Evolutionary conservation across 2,888 invertebrate genomes (phyloP).

Genomic region (Drosophila lutescens): DNA sequence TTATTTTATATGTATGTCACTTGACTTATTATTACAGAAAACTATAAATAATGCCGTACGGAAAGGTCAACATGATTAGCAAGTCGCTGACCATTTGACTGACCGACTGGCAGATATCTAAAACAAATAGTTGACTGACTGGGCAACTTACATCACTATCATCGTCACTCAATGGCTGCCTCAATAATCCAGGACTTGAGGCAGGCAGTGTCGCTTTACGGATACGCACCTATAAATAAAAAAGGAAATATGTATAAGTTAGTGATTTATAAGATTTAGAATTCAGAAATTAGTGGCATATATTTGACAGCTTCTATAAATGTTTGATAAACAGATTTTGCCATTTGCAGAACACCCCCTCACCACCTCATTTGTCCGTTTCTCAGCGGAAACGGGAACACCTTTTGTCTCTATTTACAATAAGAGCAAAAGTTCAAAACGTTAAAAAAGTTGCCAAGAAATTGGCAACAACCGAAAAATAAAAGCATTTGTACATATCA

Average conservation of each 20-base stretch:
- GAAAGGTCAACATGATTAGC: constrained; percentile 77
- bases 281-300: not conserved
- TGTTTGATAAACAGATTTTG: too few species aligned
- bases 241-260: constrained; percentile 11
- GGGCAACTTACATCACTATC: constrained; percentile 41
- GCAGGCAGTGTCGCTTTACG: constrained; percentile 62
- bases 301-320: too few species aligned
- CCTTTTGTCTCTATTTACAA: constrained; percentile 55
- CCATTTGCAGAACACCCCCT: too few species aligned
- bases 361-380: too few species aligned
- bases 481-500: constrained; percentile 5
- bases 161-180: constrained; percentile 61
- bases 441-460: constrained; percentile 26
- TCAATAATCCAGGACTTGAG: constrained; percentile 80
- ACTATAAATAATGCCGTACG: constrained; percentile 44
- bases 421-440: constrained; percentile 73
- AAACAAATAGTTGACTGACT: constrained; percentile 19
- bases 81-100: constrained; percentile 27
- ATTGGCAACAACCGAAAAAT: too few species aligned
- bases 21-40: constrained; percentile 7
- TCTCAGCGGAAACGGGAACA: constrained; percentile 20
- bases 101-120: constrained; percentile 42
- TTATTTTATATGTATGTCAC: constrained; percentile 3
- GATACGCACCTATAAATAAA: constrained; percentile 68
- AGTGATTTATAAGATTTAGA: not conserved